Conservation (phyloP, 2,888 invertebrate genomes). For the Palloptera scutellata region DNA sequence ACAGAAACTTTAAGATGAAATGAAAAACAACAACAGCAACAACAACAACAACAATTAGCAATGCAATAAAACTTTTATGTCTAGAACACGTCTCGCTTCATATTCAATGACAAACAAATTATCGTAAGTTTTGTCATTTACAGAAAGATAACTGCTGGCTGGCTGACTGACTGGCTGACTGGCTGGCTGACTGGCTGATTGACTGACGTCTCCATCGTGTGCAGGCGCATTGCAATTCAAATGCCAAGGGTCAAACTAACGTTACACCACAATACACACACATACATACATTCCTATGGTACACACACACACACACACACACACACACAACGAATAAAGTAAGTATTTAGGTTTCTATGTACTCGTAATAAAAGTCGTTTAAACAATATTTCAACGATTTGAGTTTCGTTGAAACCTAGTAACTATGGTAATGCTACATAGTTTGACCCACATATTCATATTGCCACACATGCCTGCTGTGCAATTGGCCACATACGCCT, state of each 20-base stretch:
- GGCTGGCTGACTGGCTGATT: not conserved
- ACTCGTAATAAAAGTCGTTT: no score
- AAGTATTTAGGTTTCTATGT: no score
- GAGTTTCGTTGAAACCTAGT: no score
- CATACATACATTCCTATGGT: not conserved
- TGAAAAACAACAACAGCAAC: not conserved
- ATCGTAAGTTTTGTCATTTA: not conserved
- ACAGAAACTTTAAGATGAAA: no score
- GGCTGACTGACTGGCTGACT: not conserved
- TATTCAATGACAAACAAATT: slow-evolving; percentile 4
- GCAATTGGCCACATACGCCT: not conserved
- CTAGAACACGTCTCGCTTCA: slow-evolving; percentile 6
- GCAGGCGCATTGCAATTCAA: not conserved
- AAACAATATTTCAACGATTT: no score
- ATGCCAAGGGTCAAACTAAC: no score
- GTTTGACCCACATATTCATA: no score
- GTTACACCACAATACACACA: not conserved
- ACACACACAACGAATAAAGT: no score
- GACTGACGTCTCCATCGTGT: not conserved
- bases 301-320: no score
- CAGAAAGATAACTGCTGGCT: not conserved
- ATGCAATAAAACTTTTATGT: slow-evolving; percentile 6
- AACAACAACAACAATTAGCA: not conserved
- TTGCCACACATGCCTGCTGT: not conserved
- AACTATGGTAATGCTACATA: no score